Evolutionary conservation across 1,140 invertebrate species (phyloP), one percentile per base, ranked within the genome.

Genomic region (Cylas formicarius): DNA sequence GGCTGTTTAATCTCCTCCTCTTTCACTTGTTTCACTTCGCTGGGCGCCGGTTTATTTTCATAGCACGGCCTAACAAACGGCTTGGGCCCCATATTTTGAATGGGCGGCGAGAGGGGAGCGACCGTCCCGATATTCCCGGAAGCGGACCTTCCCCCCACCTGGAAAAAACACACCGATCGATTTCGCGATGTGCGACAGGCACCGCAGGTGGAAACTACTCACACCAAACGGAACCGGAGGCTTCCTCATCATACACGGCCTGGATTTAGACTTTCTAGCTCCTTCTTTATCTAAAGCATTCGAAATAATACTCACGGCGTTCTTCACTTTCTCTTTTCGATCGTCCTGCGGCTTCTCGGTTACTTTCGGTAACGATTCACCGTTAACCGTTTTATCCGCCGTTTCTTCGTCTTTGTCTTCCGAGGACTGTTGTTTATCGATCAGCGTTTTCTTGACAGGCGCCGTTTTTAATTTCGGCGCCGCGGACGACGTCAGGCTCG

Each of bases 201-300:
- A 2, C 1, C n/a, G 2, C 7, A 37, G 26, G 11, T 4, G 4
- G 26, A 37, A 21, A 18, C 26, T 44, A 29, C 41, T 47, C 23
- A 56, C 57, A 16, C 74, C 73, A 58, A 76, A 77, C 32, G 75
- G 74, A 40, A 77, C 68, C 2, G 74, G 74, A 3, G 75, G 74
- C 60, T 76, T 76, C 46, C 72, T 68, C 63, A 60, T 55, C 53
- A 62, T 59, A 40, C 61, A 62, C 54, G 67, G 58, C 60, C 71
- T 46, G 5, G 62, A 66, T 39, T 64, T 61, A 40, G 67, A 62
- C 68, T 73, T 63, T 66, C 72, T 41, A 55, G 71, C 39, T 55
- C 69, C 58, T 60, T 72, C 61, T 67, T 73, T 61, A 67, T 72
- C 44, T 53, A 76, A 71, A 39, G 73, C 73, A 63, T 70, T 76